A percentile compares a stretch with the other conserved stretches of the same genome.
These are phyloP conservation scores for Drepanosiphum platanoidis DNA, from an alignment of 2,888 invertebrate genomes.

Conservation along the genomic window DNA sequence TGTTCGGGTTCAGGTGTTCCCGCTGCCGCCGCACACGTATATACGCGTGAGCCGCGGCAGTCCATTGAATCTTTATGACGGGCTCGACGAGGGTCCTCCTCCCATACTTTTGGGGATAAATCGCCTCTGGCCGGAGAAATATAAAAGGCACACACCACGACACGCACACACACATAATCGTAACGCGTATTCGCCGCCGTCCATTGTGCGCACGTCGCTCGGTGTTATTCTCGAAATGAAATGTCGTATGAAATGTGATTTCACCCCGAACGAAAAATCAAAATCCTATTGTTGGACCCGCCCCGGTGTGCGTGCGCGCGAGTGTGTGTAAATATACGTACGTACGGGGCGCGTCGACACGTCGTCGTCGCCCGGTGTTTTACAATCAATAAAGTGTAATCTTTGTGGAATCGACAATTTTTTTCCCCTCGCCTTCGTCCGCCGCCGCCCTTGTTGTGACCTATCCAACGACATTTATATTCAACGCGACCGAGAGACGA, in stretches of 20 bases:
- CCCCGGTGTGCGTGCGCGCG: not conserved
- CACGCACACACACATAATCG: conserved; percentile 39
- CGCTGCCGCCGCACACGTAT: not conserved
- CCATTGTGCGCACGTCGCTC: conserved; percentile 21
- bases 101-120: not conserved
- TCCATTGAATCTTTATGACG: conserved; percentile 34
- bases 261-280: conserved; percentile 37
- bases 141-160: not conserved
- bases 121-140: conserved; percentile 35
- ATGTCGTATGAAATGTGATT: conserved; percentile 44
- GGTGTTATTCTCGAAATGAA: conserved; percentile 31
- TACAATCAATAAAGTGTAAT: conserved; percentile 47
- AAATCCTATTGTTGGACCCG: conserved; percentile 42
- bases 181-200: conserved; percentile 23
- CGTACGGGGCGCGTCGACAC: conserved; percentile 26
- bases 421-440: not conserved
- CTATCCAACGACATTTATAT: conserved; percentile 37
- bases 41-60: conserved; percentile 3
- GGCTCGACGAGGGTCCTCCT: not conserved
- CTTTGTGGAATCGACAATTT: conserved; percentile 47
- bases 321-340: not conserved
- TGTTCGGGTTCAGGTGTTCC: conserved; percentile 53
- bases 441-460: not conserved
- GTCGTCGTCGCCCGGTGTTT: conserved; percentile 48
- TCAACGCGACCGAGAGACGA: conserved; percentile 18